A percentile compares a stretch with the other conserved stretches of the same genome.
These are phyloP conservation scores for Chascanopsetta lugubris DNA, from an alignment of 2,113 vertebrate genomes.

Conservation along the genomic window DNA sequence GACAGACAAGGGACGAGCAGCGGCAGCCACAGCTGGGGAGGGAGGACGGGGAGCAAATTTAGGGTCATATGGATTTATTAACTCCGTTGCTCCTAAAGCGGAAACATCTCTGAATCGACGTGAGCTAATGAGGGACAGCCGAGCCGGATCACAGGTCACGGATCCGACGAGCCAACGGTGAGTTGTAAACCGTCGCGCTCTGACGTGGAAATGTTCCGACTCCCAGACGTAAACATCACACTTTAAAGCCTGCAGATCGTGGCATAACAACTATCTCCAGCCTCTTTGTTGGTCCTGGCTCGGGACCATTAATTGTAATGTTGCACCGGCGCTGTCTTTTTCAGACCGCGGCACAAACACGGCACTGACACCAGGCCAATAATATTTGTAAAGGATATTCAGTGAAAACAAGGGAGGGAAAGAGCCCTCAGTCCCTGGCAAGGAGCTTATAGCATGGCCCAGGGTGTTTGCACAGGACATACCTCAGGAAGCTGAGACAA, in stretches of 20 bases:
- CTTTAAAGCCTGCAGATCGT: too few species aligned
- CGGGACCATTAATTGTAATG: conserved; percentile 44
- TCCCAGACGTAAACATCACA: not conserved
- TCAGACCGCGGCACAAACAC: conserved; percentile 49
- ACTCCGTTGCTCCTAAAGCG: conserved; percentile 23
- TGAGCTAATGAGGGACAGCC: conserved; percentile 34
- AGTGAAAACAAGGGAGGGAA: conserved; percentile 70
- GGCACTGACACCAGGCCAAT: conserved; percentile 57
- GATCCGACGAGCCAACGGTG: conserved; percentile 15
- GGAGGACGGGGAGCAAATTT: conserved; percentile 38
- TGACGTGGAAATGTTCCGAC: conserved; percentile 6
- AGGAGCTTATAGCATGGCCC: conserved; percentile 75
- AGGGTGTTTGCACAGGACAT: conserved; percentile 82
- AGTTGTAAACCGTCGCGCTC: not conserved
- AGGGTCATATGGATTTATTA: conserved; percentile 45
- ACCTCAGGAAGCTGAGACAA: conserved; percentile 84
- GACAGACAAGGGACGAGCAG: conserved; percentile 58
- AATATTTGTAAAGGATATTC: conserved; percentile 75
- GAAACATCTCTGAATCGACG: conserved; percentile 45
- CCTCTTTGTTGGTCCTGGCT: conserved; percentile 17
- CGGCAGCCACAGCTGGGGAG: conserved; percentile 42
- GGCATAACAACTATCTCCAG: not conserved
- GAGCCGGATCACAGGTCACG: conserved; percentile 18
- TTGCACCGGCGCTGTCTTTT: conserved; percentile 25
- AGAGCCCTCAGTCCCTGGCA: conserved; percentile 64